Percentiles rank a stretch among this genome's conserved stretches.
Evolutionary conservation across 2,797 vertebrate genomes (phyloP).

Genomic region (Eupleurogrammus muticus): DNA sequence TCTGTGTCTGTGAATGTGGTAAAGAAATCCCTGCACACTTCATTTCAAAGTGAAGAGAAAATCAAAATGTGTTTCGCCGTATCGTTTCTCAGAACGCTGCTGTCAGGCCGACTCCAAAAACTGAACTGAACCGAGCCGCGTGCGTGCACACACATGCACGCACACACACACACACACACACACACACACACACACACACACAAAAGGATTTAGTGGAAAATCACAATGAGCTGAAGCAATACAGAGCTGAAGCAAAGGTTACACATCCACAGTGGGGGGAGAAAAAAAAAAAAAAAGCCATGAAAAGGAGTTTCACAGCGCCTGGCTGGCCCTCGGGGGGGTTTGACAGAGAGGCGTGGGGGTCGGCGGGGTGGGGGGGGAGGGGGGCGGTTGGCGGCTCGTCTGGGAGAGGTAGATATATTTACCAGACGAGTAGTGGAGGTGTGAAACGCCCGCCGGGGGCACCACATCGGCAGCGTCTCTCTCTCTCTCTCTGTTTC

Average conservation of each 20-base stretch:
- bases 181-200: constrained; percentile 21
- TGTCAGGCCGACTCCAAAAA: constrained; percentile 44
- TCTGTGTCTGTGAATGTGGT: constrained; percentile 19
- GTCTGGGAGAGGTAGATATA: constrained; percentile 50
- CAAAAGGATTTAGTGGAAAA: constrained; percentile 24
- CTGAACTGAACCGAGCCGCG: constrained; percentile 15
- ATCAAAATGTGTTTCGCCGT: constrained; percentile 41
- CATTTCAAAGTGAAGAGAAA: constrained; percentile 39
- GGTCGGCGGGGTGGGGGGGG: neutral
- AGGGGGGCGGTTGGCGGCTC: neutral
- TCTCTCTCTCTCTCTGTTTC: constrained; percentile 53
- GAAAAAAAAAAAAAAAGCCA: constrained; percentile 31
- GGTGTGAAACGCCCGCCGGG: constrained; percentile 63
- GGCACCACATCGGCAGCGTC: constrained; percentile 50
- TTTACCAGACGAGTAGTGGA: constrained; percentile 61
- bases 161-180: constrained; percentile 21
- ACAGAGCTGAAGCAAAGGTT: constrained; percentile 58
- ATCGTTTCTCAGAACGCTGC: constrained; percentile 36
- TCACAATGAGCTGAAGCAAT: constrained; percentile 41
- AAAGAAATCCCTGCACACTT: constrained; percentile 32
- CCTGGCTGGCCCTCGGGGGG: constrained; percentile 46
- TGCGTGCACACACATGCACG: too few species aligned
- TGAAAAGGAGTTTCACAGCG: constrained; percentile 54
- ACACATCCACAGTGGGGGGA: constrained; percentile 46
- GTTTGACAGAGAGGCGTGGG: constrained; percentile 29